Base-by-base conservation (phyloP, 2,888 invertebrate genomes). In the Chymomyza caudatula region DNA sequence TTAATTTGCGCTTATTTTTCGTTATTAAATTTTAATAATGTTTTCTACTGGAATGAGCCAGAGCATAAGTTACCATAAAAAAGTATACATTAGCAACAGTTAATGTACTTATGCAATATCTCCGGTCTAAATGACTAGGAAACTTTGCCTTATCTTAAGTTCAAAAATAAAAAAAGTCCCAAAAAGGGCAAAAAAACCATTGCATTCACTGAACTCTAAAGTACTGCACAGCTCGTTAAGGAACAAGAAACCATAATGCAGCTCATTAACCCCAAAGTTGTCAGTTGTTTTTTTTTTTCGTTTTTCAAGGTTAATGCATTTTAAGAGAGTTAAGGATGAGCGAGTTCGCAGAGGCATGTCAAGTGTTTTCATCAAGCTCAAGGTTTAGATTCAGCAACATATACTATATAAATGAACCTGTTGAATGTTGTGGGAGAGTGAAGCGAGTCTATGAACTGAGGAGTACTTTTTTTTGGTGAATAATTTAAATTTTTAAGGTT, bases 1-100 rank as follows among this genome's bases (percentile, higher is more conserved):
- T 73, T 62, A 73, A 73, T 67, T 76, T 56, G 52, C 65, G 61
- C 60, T 65, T 29, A 19, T 47, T 15, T 63, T 67, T 57, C 44
- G 25, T 63, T 64, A 57, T 37, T 11, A 37, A 37, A 37, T 37
- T 37, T 37, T 37, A 37, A 37, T 37, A 37, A 11, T 37, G 29
- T 37, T 37, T 37, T 8, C 29, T 37, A 2, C 29, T 37, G 29
- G 11, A 8, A 2, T 37, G 29, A 11, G 29, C 1, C 25, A 25
- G 3, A 25, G 25, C 3, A 3, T 25, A 25, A 25, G 25, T 25
- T 25, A 25, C 25, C 25, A 25, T 37, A 11, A 37, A 37, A 37
- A 37, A 11, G 5, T 37, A 37, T n/a, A 37, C 11, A 37, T 37
- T 60, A 51, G 75, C 59, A 71, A 56, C 75, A 71, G 60, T 73